A percentile compares a stretch with the other conserved stretches of the same genome.
phyloP scores from a whole-genome alignment of 2,888 invertebrate genomes.

The Eupithecia pulchellata region DNA sequence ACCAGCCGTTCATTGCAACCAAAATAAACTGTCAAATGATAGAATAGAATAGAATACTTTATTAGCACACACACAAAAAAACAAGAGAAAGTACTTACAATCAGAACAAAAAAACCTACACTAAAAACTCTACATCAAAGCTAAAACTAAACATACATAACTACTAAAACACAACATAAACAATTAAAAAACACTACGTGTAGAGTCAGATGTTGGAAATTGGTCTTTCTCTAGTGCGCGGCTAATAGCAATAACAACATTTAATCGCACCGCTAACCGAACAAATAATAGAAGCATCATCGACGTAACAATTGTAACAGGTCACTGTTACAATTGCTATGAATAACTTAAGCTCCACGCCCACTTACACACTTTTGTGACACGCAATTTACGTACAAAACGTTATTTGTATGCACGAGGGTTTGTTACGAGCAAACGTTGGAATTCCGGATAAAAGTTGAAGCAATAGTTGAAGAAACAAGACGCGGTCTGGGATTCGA shows the following conservation, averaged over 20 bases:
- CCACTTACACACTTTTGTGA: slow-evolving; percentile 42
- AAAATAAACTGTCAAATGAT: not conserved
- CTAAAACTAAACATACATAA: too few species aligned
- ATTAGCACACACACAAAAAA: too few species aligned
- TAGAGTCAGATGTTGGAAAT: too few species aligned
- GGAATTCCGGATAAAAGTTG: slow-evolving; percentile 40
- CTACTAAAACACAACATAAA: too few species aligned
- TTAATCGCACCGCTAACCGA: not conserved
- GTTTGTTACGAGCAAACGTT: slow-evolving; percentile 42
- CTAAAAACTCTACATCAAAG: too few species aligned
- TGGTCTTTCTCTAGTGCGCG: too few species aligned
- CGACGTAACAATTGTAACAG: slow-evolving; percentile 37
- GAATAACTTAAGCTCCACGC: slow-evolving; percentile 39
- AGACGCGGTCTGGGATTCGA: not conserved
- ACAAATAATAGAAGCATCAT: slow-evolving; percentile 4
- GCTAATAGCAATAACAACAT: not conserved
- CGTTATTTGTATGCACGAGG: slow-evolving; percentile 41
- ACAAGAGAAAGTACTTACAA: too few species aligned
- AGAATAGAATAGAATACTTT: too few species aligned
- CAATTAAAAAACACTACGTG: too few species aligned
- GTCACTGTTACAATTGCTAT: slow-evolving; percentile 39
- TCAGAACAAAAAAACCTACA: too few species aligned
- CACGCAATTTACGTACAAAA: slow-evolving; percentile 45
- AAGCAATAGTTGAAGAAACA: slow-evolving; percentile 28
- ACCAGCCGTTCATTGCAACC: not conserved